phyloP scores from a whole-genome alignment of 2,888 invertebrate species.

The Eupelmus urozonus region DNA sequence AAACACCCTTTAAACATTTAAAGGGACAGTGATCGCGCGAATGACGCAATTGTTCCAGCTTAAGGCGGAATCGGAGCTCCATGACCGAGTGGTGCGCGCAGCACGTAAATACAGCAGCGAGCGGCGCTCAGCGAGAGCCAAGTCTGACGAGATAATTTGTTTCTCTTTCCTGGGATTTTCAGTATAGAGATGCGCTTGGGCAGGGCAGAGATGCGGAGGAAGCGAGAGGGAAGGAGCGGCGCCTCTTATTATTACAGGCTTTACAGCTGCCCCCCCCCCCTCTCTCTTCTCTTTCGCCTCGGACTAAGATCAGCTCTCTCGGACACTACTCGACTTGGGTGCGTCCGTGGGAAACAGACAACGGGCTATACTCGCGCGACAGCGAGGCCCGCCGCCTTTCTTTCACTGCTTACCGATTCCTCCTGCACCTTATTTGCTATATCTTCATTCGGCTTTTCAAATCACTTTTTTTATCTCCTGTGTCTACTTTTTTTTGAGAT shows the following conservation, averaged over 20 bases:
- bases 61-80: no score
- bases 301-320: background rate
- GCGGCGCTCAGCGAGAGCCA: no score
- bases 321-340: slow-evolving; percentile 55
- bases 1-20: no score
- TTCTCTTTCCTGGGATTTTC: slow-evolving; percentile 75
- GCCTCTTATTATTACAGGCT: slow-evolving; percentile 68
- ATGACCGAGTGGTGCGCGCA: no score
- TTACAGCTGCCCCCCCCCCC: background rate
- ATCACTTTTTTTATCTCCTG: no score
- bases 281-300: slow-evolving; percentile 1
- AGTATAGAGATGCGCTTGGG: no score
- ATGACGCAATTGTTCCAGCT: no score
- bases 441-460: no score
- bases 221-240: slow-evolving; percentile 62
- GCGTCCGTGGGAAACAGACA: slow-evolving; percentile 63
- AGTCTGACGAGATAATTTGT: slow-evolving; percentile 77
- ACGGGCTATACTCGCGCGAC: slow-evolving; percentile 17
- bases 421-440: no score
- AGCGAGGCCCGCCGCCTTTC: background rate
- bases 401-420: no score
- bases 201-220: slow-evolving; percentile 42
- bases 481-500: no score
- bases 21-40: no score
- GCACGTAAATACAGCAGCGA: slow-evolving; percentile 31